These are phyloP conservation scores for Nomada lathburiana DNA, from an alignment of 2,888 invertebrate species.

Conservation along the genomic window DNA sequence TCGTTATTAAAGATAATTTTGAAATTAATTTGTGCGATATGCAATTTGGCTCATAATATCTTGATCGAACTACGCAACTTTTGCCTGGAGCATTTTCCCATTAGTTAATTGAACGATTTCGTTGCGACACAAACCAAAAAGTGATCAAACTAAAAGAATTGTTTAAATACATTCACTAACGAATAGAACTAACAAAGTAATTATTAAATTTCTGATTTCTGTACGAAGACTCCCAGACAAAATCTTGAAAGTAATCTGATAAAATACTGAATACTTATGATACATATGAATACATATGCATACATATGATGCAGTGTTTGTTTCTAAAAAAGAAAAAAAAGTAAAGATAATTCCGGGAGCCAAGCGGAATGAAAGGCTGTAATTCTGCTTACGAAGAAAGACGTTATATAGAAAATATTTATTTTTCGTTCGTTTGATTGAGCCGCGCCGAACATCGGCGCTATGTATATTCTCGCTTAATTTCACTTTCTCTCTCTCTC, in stretches of 20 bases:
- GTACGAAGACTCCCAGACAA: constrained; percentile 48
- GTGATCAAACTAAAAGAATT: constrained; percentile 34
- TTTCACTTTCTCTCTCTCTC: constrained; percentile 27
- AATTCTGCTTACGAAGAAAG: constrained; percentile 78
- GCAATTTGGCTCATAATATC: neutral
- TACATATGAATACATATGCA: too few relatives aligned
- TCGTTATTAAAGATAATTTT: neutral
- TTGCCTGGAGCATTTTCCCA: constrained; percentile 27
- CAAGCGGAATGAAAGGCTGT: constrained; percentile 78
- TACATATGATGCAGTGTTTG: constrained; percentile 10
- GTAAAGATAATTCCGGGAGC: constrained; percentile 47
- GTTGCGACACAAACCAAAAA: constrained; percentile 8
- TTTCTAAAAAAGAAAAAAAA: constrained; percentile 19
- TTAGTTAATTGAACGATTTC: constrained; percentile 1
- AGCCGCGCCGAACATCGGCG: constrained; percentile 77
- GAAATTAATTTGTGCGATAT: neutral
- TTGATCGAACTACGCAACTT: constrained; percentile 36
- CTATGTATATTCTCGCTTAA: constrained; percentile 70
- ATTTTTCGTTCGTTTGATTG: constrained; percentile 78
- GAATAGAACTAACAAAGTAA: constrained; percentile 27
- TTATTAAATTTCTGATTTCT: constrained; percentile 1
- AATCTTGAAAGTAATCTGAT: constrained; percentile 5
- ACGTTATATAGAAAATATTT: constrained; percentile 82
- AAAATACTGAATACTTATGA: constrained; percentile 11
- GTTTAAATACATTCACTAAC: constrained; percentile 14